Evolutionary conservation across 2,113 vertebrate genomes (phyloP), one percentile per base, ranked within the genome.

Genomic region (Scatophagus argus): DNA sequence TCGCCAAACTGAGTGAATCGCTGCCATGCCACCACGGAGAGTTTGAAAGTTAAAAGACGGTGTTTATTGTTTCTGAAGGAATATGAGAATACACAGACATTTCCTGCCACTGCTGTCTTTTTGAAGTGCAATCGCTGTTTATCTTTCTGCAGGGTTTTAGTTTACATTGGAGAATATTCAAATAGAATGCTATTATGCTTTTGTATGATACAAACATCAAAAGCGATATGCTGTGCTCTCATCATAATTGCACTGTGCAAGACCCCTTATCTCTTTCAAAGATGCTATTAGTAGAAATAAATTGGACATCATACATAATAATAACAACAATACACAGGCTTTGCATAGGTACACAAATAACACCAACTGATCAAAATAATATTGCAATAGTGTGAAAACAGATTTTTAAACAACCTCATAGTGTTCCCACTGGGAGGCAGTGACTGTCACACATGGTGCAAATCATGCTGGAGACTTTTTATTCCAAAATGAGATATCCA

Each of bases 1-100:
- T 90, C 74, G 59, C 62, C 81, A 49, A 81, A 79, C 77, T 47
- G 77, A 78, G 82, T n/a, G 83, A 79, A 83, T 81, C 23, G 62
- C 41, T 78, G 86, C 86, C 81, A 66, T 51, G 76, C 77, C 85
- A 84, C 92, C 79, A 16, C 12, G 71, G 88, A 87, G 85, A 85
- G 80, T 83, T 83, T 88, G 75, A 69, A 81, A 86, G 87, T 92
- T 92, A 90, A 92, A 93, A 93, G 83, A 83, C 32, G 23, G 49
- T 86, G 88, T 91, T 92, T 90, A 91, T 90, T 89, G 90, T 92
- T 88, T 92, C 88, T 82, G 85, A 90, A 90, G 81, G 85, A 93
- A 92, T 88, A 74, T 59, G 79, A 77, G 70, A 91, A 84, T 76
- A 84, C 75, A 27, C 75, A 87, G 88, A 77, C 81, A 62, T 68